Percentiles rank a stretch among this genome's conserved stretches.
Evolutionary conservation across 1,140 invertebrate species (phyloP).

Genomic region (Trichonephila clavata): DNA sequence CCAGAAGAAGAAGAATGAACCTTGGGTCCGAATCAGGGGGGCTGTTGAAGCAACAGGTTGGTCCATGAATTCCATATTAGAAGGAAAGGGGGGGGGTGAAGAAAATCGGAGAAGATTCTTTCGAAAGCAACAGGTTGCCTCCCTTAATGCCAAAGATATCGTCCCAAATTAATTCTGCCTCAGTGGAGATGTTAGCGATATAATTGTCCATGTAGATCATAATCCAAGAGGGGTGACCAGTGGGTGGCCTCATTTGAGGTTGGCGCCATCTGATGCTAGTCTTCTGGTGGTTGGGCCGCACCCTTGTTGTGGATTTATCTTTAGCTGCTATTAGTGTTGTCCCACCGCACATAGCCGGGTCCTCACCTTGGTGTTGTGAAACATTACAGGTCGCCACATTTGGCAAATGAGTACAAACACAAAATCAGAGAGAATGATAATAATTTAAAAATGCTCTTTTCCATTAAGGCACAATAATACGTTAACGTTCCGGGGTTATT

Average conservation of each 20-base stretch:
- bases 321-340: background rate
- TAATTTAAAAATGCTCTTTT: background rate
- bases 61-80: too few species aligned
- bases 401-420: background rate
- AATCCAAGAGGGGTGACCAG: conserved; percentile 18
- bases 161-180: background rate
- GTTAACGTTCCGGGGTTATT: background rate
- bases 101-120: too few species aligned
- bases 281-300: background rate
- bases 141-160: background rate
- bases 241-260: conserved; percentile 56
- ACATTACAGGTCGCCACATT: background rate
- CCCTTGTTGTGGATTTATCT: background rate
- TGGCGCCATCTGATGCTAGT: background rate
- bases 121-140: background rate
- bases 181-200: conserved; percentile 43
- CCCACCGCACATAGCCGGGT: background rate
- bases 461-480: background rate
- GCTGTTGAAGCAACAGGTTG: background rate
- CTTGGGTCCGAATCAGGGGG: background rate
- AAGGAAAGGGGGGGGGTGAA: too few species aligned
- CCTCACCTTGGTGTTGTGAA: background rate
- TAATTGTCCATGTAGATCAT: conserved; percentile 48
- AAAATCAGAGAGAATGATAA: background rate
- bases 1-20: background rate